Evolutionary conservation across 2,797 vertebrate genomes (phyloP), one percentile per base, ranked within the genome.

Genomic region (Pempheris klunzingeri): DNA sequence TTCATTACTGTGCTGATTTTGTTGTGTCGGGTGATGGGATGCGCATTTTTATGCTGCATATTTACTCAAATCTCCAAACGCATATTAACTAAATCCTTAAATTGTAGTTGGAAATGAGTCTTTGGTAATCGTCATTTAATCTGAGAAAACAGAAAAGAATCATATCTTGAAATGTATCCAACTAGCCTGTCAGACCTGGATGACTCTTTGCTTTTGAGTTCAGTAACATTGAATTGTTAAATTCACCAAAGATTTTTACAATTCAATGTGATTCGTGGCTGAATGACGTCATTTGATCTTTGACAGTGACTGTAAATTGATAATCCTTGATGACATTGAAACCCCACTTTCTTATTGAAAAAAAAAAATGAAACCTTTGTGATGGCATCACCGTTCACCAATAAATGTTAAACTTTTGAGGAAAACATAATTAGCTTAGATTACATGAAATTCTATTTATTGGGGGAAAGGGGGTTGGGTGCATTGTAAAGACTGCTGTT

Each of bases 1-100:
- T 99, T 98, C 93, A 96, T 94, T 95, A 95, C 96, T 93, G 93
- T 91, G 88, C 86, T 83, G 85, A 94, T 95, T 95, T 96, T 95
- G 77, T 97, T 97, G 96, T 96, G 95, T 96, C 87, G 90, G 88
- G 91, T 87, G 81, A 85, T 87, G 88, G 87, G 91, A 94, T 93
- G 92, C 91, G 84, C 90, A 84, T 92, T 96, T 96, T 93, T 95
- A 97, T 91, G 93, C 93, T 92, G 93, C 92, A 46, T 95, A 95
- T 96, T 95, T 95, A 95, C 93, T 87, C 55, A 74, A 76, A 58
- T 86, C 60, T 80, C 62, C 39, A 46, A 70, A 74, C 79, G 47
- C 13, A 10, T 74, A 71, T 59, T 30, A 71, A 78, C 59, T 53
- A 49, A 85, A 78, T 69, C 66, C 53, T 73, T 43, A 57, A 87